Percentiles rank a stretch among this genome's conserved stretches.
These are phyloP conservation scores for Drosophila greeni DNA, from an alignment of 2,888 invertebrate species.

Conservation along the genomic window DNA sequence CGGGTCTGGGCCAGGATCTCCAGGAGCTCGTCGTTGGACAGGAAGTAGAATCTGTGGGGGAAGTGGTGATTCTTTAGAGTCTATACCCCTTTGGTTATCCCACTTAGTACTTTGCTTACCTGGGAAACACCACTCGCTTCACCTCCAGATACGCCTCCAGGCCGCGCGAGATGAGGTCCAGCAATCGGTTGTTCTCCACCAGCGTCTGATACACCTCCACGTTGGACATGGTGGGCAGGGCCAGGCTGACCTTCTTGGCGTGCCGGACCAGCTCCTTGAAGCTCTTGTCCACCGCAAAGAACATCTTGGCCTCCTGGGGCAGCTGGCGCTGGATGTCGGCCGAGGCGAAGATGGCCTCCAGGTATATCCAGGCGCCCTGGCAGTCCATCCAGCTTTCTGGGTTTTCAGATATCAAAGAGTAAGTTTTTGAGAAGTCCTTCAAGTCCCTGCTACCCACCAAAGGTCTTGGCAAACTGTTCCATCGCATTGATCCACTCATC, in stretches of 20 bases:
- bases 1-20: slow-evolving; percentile 94
- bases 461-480: slow-evolving; percentile 88
- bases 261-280: slow-evolving; percentile 93
- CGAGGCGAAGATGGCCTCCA: slow-evolving; percentile 96
- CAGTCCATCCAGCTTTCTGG: slow-evolving; percentile 92
- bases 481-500: slow-evolving; percentile 88
- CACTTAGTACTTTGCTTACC: slow-evolving; percentile 76
- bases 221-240: slow-evolving; percentile 88
- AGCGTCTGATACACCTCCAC: slow-evolving; percentile 85
- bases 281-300: slow-evolving; percentile 90
- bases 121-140: slow-evolving; percentile 91
- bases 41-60: slow-evolving; percentile 85
- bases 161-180: slow-evolving; percentile 94
- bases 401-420: neutral
- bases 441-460: slow-evolving; percentile 80
- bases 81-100: neutral
- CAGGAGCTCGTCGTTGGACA: slow-evolving; percentile 92
- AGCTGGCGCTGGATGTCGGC: slow-evolving; percentile 96
- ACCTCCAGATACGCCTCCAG: slow-evolving; percentile 93
- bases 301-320: slow-evolving; percentile 93
- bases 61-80: neutral
- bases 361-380: slow-evolving; percentile 95
- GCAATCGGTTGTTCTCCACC: slow-evolving; percentile 85
- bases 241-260: slow-evolving; percentile 88
- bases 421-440: too few species aligned